These are phyloP conservation scores for Caenorhabditis macrosperma DNA, from an alignment of 2,888 invertebrate genomes.

Conservation along the genomic window DNA sequence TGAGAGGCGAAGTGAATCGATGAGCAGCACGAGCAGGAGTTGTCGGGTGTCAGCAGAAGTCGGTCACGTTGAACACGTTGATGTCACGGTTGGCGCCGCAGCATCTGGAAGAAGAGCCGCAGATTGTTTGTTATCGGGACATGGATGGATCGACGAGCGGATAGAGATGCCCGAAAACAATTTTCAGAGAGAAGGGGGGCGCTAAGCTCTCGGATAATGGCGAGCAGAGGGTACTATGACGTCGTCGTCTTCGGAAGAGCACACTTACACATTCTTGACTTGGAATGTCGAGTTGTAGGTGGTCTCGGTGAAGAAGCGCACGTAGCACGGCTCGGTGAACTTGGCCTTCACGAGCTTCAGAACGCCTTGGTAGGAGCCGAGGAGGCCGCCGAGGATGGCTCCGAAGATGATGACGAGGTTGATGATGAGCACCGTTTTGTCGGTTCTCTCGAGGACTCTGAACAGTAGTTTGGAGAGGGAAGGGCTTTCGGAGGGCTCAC, in stretches of 20 bases:
- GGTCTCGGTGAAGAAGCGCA: conserved; percentile 60
- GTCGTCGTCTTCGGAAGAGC: background rate
- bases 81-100: conserved; percentile 57
- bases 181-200: conserved; percentile 4
- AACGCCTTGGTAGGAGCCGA: conserved; percentile 73
- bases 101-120: conserved; percentile 36
- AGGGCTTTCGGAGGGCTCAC: conserved; percentile 32
- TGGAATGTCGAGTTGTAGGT: conserved; percentile 52
- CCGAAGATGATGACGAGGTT: conserved; percentile 72
- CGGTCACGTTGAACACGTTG: conserved; percentile 58
- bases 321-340: conserved; percentile 75
- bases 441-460: conserved; percentile 72
- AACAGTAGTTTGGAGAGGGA: conserved; percentile 20
- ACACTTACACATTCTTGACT: conserved; percentile 60
- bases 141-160: background rate
- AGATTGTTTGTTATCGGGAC: no score
- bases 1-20: conserved; percentile 32
- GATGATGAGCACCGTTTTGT: conserved; percentile 67
- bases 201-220: background rate
- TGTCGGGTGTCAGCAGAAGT: conserved; percentile 59
- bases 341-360: conserved; percentile 66
- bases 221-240: conserved; percentile 5
- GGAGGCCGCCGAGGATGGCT: conserved; percentile 72
- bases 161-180: background rate
- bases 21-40: conserved; percentile 17